Conservation (phyloP, 2,113 vertebrate genomes). For the Hypanus sabinus region DNA sequence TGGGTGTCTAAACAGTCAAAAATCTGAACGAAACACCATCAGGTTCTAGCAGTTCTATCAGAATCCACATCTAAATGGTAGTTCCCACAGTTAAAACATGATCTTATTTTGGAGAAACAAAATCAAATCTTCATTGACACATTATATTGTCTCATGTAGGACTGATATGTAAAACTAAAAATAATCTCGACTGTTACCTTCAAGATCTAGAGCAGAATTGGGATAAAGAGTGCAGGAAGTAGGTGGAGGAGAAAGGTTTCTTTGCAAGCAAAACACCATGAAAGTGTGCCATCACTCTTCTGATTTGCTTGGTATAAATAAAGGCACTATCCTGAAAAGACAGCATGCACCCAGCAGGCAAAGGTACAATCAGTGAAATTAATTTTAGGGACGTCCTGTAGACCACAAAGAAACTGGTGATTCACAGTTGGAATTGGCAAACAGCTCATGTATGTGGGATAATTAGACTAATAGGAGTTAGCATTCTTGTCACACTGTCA, state of each 20-base stretch:
- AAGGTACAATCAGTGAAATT: background rate
- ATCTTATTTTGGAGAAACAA: background rate
- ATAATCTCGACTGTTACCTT: background rate
- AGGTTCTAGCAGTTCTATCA: background rate
- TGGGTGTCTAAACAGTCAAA: background rate
- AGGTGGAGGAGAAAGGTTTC: background rate
- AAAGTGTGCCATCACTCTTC: background rate
- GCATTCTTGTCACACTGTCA: conserved; percentile 21
- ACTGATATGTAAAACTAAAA: background rate
- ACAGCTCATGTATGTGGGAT: conserved; percentile 13
- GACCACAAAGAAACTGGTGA: conserved; percentile 21
- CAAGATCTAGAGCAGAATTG: background rate
- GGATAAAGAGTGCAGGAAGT: background rate
- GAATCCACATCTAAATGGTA: background rate
- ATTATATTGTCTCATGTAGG: background rate
- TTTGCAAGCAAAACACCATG: background rate
- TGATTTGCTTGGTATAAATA: conserved; percentile 10
- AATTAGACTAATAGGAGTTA: conserved; percentile 33
- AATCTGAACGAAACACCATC: background rate
- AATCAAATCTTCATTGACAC: background rate
- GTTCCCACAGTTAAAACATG: no score
- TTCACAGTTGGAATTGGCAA: conserved; percentile 12
- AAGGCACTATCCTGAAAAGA: conserved; percentile 17
- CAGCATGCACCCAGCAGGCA: conserved; percentile 21
- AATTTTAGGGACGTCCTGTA: background rate